Evolutionary conservation across 2,888 invertebrate genomes (phyloP).

Genomic region (Serrognathus titanus): DNA sequence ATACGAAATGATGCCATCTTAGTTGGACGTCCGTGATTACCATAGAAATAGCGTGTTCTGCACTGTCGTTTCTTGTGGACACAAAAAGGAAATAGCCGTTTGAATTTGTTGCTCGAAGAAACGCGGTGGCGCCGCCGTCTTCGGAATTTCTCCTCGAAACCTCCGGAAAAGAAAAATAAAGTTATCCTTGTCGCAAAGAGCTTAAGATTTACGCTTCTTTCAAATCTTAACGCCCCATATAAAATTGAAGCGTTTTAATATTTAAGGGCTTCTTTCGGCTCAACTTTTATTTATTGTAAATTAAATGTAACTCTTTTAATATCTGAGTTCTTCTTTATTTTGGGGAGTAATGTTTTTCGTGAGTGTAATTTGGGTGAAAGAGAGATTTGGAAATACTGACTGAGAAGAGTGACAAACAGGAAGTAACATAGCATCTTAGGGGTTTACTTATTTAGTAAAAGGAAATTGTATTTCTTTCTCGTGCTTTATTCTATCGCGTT

Average conservation of each 20-base stretch:
- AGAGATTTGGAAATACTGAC: no score
- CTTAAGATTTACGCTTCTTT: not conserved
- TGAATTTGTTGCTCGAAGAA: slow-evolving; percentile 26
- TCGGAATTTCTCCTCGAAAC: slow-evolving; percentile 9
- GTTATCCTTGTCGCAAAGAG: not conserved
- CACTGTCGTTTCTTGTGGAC: slow-evolving; percentile 29
- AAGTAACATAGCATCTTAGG: no score
- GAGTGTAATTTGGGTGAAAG: no score
- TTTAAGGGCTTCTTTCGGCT: not conserved
- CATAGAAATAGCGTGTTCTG: slow-evolving; percentile 30
- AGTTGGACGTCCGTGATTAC: slow-evolving; percentile 26
- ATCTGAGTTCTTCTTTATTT: no score
- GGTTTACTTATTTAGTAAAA: no score
- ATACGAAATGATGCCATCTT: slow-evolving; percentile 25
- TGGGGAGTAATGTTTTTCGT: no score
- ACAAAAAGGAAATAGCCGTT: slow-evolving; percentile 29
- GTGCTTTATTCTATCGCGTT: not conserved
- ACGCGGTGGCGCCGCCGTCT: slow-evolving; percentile 12
- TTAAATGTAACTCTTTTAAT: no score
- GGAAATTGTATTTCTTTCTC: not conserved
- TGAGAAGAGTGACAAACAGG: no score
- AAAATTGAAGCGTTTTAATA: not conserved
- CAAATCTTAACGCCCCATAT: not conserved
- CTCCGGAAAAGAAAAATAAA: slow-evolving; percentile 17
- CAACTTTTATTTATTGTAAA: not conserved